These are phyloP conservation scores for Drosophila mimetica DNA, from an alignment of 2,888 invertebrate species.

Conservation along the genomic window DNA sequence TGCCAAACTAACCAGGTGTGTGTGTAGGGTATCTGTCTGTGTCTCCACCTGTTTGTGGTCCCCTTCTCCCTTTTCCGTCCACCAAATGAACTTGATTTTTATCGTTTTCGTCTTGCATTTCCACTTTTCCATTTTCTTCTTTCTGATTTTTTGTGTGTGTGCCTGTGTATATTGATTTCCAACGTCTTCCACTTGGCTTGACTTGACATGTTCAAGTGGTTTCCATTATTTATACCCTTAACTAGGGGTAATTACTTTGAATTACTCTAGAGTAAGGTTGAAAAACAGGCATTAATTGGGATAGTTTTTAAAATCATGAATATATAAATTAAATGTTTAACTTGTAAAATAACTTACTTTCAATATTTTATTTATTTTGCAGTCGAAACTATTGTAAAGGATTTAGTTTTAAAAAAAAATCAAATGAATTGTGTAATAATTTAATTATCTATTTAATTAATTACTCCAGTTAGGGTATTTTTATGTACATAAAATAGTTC, in stretches of 20 bases:
- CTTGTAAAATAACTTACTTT: no score
- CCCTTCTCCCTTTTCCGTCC: constrained; percentile 57
- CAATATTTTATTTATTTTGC: no score
- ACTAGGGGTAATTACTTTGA: constrained; percentile 32
- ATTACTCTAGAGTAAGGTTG: constrained; percentile 2
- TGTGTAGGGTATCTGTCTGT: constrained; percentile 38
- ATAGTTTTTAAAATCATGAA: accelerated
- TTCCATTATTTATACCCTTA: constrained; percentile 47
- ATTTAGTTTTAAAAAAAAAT: not conserved
- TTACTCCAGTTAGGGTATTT: constrained; percentile 45
- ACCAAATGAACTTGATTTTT: constrained; percentile 79
- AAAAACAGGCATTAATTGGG: not conserved
- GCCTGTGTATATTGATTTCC: constrained; percentile 69
- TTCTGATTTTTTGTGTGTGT: constrained; percentile 23
- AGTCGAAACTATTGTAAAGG: not conserved
- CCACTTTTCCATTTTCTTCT: constrained; percentile 19
- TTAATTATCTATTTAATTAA: not conserved
- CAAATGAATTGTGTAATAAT: not conserved
- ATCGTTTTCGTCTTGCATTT: constrained; percentile 58
- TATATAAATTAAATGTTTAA: no score
- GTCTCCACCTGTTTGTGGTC: constrained; percentile 54
- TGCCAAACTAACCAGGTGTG: constrained; percentile 53
- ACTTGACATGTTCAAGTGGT: constrained; percentile 63
- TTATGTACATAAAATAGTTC: not conserved
- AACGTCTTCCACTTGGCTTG: constrained; percentile 70